Evolutionary conservation across 2,888 invertebrate genomes (phyloP).

Genomic region (Caenorhabditis zanzibari): DNA sequence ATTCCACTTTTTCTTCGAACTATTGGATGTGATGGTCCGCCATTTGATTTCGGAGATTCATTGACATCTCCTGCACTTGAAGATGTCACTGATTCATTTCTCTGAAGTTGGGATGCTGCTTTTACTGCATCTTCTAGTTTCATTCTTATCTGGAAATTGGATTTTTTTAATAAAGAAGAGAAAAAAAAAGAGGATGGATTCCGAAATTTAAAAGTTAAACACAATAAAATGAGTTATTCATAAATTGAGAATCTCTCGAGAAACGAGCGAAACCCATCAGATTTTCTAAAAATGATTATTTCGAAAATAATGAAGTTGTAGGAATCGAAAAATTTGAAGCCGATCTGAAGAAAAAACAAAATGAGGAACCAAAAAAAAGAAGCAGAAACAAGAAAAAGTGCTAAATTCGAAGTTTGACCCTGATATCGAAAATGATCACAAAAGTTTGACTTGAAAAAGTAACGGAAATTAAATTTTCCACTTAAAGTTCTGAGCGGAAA

Average conservation of each 20-base stretch:
- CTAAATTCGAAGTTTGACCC: neutral
- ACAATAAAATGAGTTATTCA: no score
- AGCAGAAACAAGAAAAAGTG: neutral
- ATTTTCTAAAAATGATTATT: no score
- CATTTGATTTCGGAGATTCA: conserved; percentile 21
- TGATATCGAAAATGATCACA: conserved; percentile 12
- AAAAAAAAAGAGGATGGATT: neutral
- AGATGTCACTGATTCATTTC: conserved; percentile 47
- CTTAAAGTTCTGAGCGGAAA: conserved; percentile 11
- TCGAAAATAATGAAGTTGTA: no score
- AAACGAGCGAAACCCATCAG: no score
- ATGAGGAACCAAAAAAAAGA: conserved; percentile 5
- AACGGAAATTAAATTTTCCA: conserved; percentile 27
- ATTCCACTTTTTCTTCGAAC: conserved; percentile 52
- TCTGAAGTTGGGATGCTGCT: conserved; percentile 29
- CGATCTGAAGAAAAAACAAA: neutral
- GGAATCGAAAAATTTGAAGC: no score
- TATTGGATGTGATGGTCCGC: conserved; percentile 40
- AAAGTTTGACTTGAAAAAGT: conserved; percentile 8
- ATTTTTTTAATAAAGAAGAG: neutral
- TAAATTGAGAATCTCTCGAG: no score
- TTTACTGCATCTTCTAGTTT: conserved; percentile 56
- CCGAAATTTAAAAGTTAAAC: no score
- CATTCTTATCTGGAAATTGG: conserved; percentile 24
- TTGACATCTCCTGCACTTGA: conserved; percentile 45